These are phyloP conservation scores for Cheirogaleus medius DNA, from an alignment of 2,113 vertebrate species.

Conservation along the genomic window DNA sequence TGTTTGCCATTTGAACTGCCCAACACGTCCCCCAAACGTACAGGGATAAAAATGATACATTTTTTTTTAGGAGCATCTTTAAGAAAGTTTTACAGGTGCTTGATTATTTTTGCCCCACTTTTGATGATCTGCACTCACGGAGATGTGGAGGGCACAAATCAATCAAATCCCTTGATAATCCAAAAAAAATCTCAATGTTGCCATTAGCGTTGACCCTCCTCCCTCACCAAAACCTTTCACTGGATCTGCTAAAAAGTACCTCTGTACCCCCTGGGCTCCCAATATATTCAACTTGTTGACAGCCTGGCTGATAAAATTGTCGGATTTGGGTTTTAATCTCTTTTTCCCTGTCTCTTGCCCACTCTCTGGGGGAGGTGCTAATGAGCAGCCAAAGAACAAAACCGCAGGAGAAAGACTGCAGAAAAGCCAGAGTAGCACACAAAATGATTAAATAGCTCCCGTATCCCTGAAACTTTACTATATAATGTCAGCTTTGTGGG, in stretches of 20 bases:
- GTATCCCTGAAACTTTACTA: conserved; percentile 62
- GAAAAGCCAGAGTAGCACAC: conserved; percentile 66
- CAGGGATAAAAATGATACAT: conserved; percentile 57
- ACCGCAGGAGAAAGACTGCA: conserved; percentile 66
- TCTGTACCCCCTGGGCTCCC: conserved; percentile 72
- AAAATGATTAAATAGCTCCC: conserved; percentile 74
- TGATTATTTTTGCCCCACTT: conserved; percentile 74
- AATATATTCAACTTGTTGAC: conserved; percentile 79
- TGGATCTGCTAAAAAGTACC: conserved; percentile 73
- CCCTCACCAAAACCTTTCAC: conserved; percentile 75
- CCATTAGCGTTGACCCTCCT: conserved; percentile 74
- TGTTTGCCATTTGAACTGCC: conserved; percentile 63
- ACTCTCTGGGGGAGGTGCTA: conserved; percentile 80
- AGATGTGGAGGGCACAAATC: conserved; percentile 62
- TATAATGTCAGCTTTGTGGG: conserved; percentile 67
- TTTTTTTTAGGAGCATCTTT: conserved; percentile 56
- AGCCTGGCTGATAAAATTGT: conserved; percentile 78
- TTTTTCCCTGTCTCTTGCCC: conserved; percentile 72
- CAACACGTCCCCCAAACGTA: conserved; percentile 49
- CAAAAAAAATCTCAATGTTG: conserved; percentile 63
- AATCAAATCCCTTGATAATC: conserved; percentile 73
- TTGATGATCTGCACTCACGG: conserved; percentile 68
- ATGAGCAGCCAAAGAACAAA: conserved; percentile 78
- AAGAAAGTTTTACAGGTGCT: conserved; percentile 66
- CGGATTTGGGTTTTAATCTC: conserved; percentile 80